Evolutionary conservation across 2,113 vertebrate species (phyloP), one percentile per base, ranked within the genome.

Genomic region (Anoura caudifer): DNA sequence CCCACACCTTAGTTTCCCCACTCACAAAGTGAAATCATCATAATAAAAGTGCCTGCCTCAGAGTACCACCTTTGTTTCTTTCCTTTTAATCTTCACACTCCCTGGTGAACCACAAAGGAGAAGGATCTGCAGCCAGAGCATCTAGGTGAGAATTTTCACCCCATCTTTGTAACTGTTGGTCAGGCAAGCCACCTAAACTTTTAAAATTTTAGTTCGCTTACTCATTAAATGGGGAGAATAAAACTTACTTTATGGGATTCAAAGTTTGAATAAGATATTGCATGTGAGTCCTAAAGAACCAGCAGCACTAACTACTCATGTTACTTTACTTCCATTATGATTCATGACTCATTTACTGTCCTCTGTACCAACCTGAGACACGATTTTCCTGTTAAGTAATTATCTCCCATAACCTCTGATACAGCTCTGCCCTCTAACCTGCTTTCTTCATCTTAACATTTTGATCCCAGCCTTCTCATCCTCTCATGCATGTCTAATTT

Each of bases 401-500:
- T 90, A 94, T 87, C 94, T 93, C 73, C 81, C 69, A 10, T 94
- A 59, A 86, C 91, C 94, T 94, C 61, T 67, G 61, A 63, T 65
- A 19, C 17, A 86, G 45, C 65, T 63, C 92, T 95, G 95, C 77
- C 90, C 94, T 96, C 91, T 90, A 70, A 92, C 92, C 81, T 54
- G 61, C 81, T 95, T 95, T 91, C 88, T 72, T 65, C 94, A 77
- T 83, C 88, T 92, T 72, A 87, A 90, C 90, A 89, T 76, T 95
- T 76, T 2, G 5, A 91, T 54, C 82, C 63, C 38, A 79, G 86
- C 85, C 94, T 94, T 56, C 83, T 96, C 90, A 91, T 15, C 79
- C 67, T 89, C 93, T 95, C 96, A 96, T 88, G 95, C 95, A 95
- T 96, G 81, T 67, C 95, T 97, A 95, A 97, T 89, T 91, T 94